Base-by-base conservation (phyloP, 2,113 vertebrate genomes). In the Pionites leucogaster region DNA sequence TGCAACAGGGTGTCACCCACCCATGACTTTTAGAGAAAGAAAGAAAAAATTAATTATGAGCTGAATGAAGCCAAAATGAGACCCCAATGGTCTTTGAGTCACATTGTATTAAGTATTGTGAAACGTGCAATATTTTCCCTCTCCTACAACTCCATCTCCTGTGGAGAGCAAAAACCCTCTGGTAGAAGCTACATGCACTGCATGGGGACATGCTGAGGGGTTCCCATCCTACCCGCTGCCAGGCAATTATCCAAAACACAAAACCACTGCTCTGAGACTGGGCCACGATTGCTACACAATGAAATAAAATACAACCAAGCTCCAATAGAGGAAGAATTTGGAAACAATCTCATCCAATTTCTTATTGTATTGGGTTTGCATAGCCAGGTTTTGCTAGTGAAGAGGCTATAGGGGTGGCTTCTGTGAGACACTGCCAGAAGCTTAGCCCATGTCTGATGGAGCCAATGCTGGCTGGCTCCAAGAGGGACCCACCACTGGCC, bases 311-410 rank as follows among this genome's bases (percentile, higher is more conserved):
- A 49, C 33, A 81, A 22, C 17, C 1, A 18, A 60, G 11, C 44
- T 60, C 52, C 52, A 84, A 9, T 23, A 89, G 53, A 87, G 80
- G 64, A 81, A 75, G 46, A 80, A 92, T 83, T n/a, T 88, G 52
- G 35, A 81, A 68, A 31, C 11, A 82, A 37, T 62, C 31, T 78
- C 5, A 14, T 59, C 28, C 42, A 65, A 39, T 88, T 91, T 85
- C 55, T 83, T 63, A 47, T 62, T 77, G 9, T 27, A 31, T 16
- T 70, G 28, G 42, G 17, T 27, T 77, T 77, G 17, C 20, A 16
- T 52, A 37, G 9, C 0, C 3, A 64, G 11, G 9, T 77, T 76
- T 59, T 64, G 63, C 16, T 57, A 50, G 41, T 2, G 16, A 47
- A 46, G 52, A 14, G 20, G 19, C 39, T 67, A 35, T 8, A 74